A percentile compares a stretch with the other conserved stretches of the same genome.
Conservation (phyloP, 2,797 vertebrate genomes). For the Lepidocolaptes lacrymiger region DNA sequence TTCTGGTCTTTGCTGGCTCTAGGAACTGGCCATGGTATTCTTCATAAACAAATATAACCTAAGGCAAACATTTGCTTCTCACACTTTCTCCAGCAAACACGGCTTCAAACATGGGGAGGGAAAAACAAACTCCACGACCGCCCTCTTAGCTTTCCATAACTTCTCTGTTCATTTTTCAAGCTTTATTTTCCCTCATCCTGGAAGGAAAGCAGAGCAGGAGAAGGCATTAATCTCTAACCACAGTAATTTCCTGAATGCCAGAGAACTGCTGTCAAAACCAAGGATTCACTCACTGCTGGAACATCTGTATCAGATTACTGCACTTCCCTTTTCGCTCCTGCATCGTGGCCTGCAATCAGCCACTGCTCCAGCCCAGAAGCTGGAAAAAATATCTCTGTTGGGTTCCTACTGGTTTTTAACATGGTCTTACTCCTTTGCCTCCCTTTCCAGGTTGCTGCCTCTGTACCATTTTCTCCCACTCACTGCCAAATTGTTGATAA, state of each 20-base stretch:
- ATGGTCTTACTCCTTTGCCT: background rate
- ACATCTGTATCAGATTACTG: constrained; percentile 54
- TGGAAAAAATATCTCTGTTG: background rate
- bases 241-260: constrained; percentile 58
- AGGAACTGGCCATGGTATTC: background rate
- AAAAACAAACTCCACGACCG: background rate
- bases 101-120: background rate
- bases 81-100: background rate
- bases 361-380: constrained; percentile 26
- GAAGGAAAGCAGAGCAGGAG: constrained; percentile 6
- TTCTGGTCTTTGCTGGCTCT: background rate
- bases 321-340: constrained; percentile 3
- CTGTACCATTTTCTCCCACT: background rate
- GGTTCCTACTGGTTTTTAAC: background rate
- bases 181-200: constrained; percentile 6
- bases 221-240: constrained; percentile 39
- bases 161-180: background rate
- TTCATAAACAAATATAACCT: background rate
- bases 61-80: background rate
- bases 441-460: background rate
- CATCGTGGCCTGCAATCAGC: background rate
- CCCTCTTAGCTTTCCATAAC: background rate
- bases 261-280: constrained; percentile 40
- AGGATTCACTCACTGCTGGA: constrained; percentile 3
- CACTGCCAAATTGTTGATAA: background rate